Evolutionary conservation across 2,888 invertebrate genomes (phyloP), one percentile per base, ranked within the genome.

Genomic region (Osmoderma eremita): DNA sequence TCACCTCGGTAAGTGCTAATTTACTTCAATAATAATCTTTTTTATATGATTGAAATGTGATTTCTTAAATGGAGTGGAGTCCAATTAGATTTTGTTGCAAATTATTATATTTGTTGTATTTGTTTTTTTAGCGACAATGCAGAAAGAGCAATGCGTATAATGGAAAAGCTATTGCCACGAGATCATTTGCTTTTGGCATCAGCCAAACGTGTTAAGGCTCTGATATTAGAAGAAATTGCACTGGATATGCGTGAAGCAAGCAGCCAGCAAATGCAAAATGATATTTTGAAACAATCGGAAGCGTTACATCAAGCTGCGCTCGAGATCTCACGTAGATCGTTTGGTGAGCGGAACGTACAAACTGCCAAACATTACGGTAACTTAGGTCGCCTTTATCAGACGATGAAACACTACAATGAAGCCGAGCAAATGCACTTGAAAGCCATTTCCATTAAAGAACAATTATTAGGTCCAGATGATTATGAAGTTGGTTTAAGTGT

Each of bases 361-460:
- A 96, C 96, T 0, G 96, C 97, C 61, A 97, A 97, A 80, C 95
- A 96, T 82, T 97, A 96, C 83, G 97, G 97, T 10, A 97, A 97
- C 85, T 86, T 97, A 58, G 97, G 97, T 65, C 85, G 97, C 12
- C 86, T 97, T 12, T 97, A 96, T 84, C 97, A 97, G 84, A 95
- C 94, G 78, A 96, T 97, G 95, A 89, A 88, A 78, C 88, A 90
- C 79, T 95, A 90, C 82, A 86, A 90, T 83, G 92, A 93, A 79
- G 95, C 97, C 0, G 96, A 96, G 82, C 86, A 85, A 71, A 96
- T 97, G 95, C 97, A 97, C 82, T 84, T 94, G 72, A 92, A 91
- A 80, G 95, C 97, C n/a, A 97, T 97, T 75, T 87, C 89, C 42
- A 96, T 97, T 50, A 97, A 97, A 83, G 94, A 95, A 78, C 88